phyloP scores from a whole-genome alignment of 2,797 vertebrate species.

The Chelon auratus region DNA sequence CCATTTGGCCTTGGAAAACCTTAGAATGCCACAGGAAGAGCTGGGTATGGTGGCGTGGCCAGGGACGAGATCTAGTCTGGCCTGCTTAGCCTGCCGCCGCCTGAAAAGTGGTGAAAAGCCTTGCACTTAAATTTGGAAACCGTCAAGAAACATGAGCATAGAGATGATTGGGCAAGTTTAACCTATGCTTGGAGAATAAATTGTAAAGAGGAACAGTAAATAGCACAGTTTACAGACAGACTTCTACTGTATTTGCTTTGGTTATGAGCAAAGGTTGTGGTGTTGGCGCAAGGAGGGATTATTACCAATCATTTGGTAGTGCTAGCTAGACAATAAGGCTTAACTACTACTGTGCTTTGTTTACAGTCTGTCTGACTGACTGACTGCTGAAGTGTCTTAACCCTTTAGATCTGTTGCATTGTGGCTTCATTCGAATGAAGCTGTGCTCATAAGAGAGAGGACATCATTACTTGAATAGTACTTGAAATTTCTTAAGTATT shows the following conservation, averaged over 20 bases:
- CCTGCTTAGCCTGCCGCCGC: neutral
- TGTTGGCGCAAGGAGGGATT: neutral
- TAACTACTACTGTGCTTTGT: neutral
- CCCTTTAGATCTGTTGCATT: neutral
- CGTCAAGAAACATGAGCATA: neutral
- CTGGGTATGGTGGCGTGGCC: neutral
- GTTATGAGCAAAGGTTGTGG: neutral
- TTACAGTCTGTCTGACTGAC: neutral
- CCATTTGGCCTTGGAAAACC: conserved; percentile 7
- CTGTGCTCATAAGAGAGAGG: neutral
- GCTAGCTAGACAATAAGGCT: neutral
- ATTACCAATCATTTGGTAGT: neutral
- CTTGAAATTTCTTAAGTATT: neutral
- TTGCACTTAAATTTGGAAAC: too few relatives aligned
- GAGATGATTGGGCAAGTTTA: neutral
- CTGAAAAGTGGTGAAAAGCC: neutral
- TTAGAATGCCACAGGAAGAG: neutral
- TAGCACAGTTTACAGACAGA: neutral
- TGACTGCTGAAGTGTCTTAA: neutral
- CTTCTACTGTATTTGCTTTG: neutral
- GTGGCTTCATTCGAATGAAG: neutral
- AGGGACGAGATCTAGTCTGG: neutral
- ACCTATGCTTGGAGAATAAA: too few relatives aligned
- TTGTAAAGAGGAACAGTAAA: neutral
- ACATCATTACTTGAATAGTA: neutral